Conservation (phyloP, 2,113 vertebrate species). For the Nesogale talazaci region DNA sequence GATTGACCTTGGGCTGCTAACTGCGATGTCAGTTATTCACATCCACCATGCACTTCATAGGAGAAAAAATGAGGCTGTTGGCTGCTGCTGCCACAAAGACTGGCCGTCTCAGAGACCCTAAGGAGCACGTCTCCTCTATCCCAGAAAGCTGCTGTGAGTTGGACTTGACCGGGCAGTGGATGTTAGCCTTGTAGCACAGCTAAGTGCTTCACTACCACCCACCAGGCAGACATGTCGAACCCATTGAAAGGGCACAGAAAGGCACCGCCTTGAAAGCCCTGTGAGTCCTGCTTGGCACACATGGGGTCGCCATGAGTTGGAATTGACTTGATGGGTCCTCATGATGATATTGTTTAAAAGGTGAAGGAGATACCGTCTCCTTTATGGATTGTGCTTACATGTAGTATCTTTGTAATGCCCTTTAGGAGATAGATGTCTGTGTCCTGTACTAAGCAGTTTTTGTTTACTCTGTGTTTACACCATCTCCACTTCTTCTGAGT, state of each 20-base stretch:
- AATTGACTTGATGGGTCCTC: not conserved
- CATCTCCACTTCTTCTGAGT: conserved; percentile 47
- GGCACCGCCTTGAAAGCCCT: not conserved
- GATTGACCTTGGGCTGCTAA: too few relatives aligned
- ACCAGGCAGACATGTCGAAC: not conserved
- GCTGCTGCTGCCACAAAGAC: too few relatives aligned
- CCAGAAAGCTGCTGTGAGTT: too few relatives aligned
- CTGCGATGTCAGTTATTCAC: not conserved
- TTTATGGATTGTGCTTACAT: not conserved
- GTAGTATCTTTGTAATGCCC: conserved; percentile 30
- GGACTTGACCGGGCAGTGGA: too few relatives aligned
- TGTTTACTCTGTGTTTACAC: conserved; percentile 48
- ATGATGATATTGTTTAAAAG: not conserved
- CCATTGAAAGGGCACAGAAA: not conserved
- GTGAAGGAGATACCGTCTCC: not conserved
- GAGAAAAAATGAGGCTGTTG: too few relatives aligned
- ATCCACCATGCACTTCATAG: not conserved
- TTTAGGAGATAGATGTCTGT: conserved; percentile 12
- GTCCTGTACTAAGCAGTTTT: not conserved
- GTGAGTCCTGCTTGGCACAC: not conserved
- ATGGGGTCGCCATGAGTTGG: not conserved
- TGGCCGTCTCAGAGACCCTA: too few relatives aligned
- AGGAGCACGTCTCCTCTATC: too few relatives aligned
- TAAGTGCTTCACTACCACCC: not conserved
- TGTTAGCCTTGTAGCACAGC: not conserved